phyloP scores from a whole-genome alignment of 2,797 vertebrate genomes.

The Epinephelus awoara region DNA sequence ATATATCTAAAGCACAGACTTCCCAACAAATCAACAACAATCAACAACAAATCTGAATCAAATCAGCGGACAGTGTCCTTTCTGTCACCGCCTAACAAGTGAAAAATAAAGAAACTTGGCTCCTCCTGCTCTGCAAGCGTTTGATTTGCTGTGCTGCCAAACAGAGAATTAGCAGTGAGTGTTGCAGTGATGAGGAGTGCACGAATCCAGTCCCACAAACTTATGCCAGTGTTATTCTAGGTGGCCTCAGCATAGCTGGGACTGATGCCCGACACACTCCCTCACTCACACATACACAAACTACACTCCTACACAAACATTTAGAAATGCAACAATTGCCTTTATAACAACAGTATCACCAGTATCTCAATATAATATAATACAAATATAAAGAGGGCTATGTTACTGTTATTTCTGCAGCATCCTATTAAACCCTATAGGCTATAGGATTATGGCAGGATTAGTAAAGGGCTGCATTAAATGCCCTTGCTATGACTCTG shows the following conservation, averaged over 20 bases:
- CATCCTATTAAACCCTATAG: not conserved
- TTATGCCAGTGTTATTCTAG: constrained; percentile 50
- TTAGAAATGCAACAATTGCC: not conserved
- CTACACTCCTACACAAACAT: not conserved
- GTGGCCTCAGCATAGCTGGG: constrained; percentile 22
- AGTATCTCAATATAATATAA: not conserved
- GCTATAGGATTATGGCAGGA: constrained; percentile 1
- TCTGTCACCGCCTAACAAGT: constrained; percentile 4
- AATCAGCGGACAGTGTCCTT: constrained; percentile 11
- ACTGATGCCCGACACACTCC: constrained; percentile 27
- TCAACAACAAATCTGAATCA: no score
- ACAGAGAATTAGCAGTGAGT: constrained; percentile 17
- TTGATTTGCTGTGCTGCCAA: constrained; percentile 48
- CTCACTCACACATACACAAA: not conserved
- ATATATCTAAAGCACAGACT: constrained; percentile 11
- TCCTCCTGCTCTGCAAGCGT: constrained; percentile 2
- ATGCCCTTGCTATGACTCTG: not conserved
- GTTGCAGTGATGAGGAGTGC: constrained; percentile 10
- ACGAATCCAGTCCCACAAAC: constrained; percentile 37
- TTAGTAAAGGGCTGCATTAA: not conserved
- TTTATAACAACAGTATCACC: not conserved
- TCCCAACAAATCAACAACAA: constrained; percentile 42
- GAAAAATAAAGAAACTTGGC: not conserved
- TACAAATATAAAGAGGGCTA: no score
- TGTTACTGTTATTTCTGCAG: not conserved